Base-by-base conservation (phyloP, 2,888 invertebrate species). In the Drosophila conformis region DNA sequence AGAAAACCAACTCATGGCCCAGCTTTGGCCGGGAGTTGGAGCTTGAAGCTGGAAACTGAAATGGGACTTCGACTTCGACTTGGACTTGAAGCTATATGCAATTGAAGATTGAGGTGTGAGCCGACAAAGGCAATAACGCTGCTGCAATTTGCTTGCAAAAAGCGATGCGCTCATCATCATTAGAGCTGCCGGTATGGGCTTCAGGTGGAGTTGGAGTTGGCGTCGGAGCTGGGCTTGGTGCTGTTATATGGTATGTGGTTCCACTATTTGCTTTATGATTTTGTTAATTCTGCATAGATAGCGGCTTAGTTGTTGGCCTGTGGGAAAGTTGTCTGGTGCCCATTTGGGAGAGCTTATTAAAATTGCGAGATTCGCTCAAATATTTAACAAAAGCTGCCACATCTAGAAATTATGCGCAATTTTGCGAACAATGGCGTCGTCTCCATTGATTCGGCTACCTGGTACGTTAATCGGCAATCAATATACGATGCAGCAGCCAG, bases 91-190 rank as follows among this genome's bases (percentile, higher is more conserved):
- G 64, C 61, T 51, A 70, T 68, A 51, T 58, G 81, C 78, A 78
- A 78, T 78, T 78, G 78, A 64, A 80, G 78, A 78, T 81, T 76
- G 88, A 84, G 84, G 89, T 84, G 89, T 87, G 82, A 84, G 84
- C 90, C 90, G 84, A 89, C 84, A 89, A 84, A 89, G 84, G 89
- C 89, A 89, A 84, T 82, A 89, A 77, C 74, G 69, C 82, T 81
- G 88, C 83, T 82, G 90, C 83, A 87, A 89, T 89, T 90, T 87
- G 83, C 85, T 82, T 82, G 87, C 78, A 89, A 87, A 90, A 89
- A 87, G 89, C 90, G 83, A 88, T 89, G 85, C 71, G 90, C 90
- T 87, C 87, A 87, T 90, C 87, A 87, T 87, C 87, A 87, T 87
- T 87, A 87, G 87, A 90, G 70, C 25, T 61, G 76, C 52, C 60